These are phyloP conservation scores for Odontothrips loti DNA, from an alignment of 2,888 invertebrate genomes.

Conservation along the genomic window DNA sequence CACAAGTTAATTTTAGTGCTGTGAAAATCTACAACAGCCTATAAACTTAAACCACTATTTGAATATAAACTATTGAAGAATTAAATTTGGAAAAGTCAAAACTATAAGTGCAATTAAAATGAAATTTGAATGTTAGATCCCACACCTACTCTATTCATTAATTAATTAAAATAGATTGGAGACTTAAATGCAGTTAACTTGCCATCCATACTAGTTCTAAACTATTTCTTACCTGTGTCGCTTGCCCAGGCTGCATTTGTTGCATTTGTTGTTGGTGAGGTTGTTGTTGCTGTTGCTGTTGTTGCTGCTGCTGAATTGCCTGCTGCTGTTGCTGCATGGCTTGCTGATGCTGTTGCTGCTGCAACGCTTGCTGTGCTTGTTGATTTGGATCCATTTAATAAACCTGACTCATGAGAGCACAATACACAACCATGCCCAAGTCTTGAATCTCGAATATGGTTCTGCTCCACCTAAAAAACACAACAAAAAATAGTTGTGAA, in stretches of 20 bases:
- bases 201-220: background rate
- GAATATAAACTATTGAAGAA: no score
- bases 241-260: slow-evolving; percentile 12
- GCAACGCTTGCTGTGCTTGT: slow-evolving; percentile 33
- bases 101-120: no score
- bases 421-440: background rate
- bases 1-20: background rate
- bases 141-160: no score
- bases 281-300: slow-evolving; percentile 37
- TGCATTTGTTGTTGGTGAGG: background rate
- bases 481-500: background rate
- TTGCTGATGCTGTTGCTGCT: slow-evolving; percentile 38
- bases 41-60: no score
- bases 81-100: no score
- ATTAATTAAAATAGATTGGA: background rate
- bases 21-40: no score
- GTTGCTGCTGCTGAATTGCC: slow-evolving; percentile 36
- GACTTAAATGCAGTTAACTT: background rate
- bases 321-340: slow-evolving; percentile 41
- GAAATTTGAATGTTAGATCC: no score
- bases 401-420: background rate
- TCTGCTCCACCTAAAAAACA: background rate
- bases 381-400: slow-evolving; percentile 45
- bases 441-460: background rate
- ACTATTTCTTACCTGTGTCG: background rate